Percentiles rank a stretch among this genome's conserved stretches.
phyloP scores from a whole-genome alignment of 2,888 invertebrate species.

The Sialis lutaria region DNA sequence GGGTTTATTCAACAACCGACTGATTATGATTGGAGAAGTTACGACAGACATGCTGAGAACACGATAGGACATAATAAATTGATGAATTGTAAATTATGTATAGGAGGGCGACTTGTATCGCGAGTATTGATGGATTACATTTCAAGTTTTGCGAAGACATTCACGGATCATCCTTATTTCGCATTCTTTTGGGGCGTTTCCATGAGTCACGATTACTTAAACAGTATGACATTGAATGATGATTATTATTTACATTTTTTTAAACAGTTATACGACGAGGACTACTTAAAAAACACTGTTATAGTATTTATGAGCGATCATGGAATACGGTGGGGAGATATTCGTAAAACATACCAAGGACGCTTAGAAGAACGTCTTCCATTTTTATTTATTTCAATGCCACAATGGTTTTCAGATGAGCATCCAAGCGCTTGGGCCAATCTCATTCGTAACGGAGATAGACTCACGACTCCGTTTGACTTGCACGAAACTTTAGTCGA shows the following conservation, averaged over 20 bases:
- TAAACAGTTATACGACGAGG: constrained; percentile 28
- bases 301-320: constrained; percentile 71
- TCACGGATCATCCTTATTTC: constrained; percentile 47
- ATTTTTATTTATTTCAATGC: constrained; percentile 54
- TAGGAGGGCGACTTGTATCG: constrained; percentile 50
- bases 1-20: constrained; percentile 70
- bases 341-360: constrained; percentile 70
- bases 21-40: constrained; percentile 68
- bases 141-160: constrained; percentile 38
- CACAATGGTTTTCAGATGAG: constrained; percentile 46
- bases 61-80: constrained; percentile 45
- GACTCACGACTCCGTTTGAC: constrained; percentile 74
- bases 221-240: constrained; percentile 61
- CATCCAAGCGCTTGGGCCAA: constrained; percentile 45
- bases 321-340: constrained; percentile 73
- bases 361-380: constrained; percentile 78
- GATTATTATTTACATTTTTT: constrained; percentile 40
- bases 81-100: constrained; percentile 48
- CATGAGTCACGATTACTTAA: constrained; percentile 70
- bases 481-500: constrained; percentile 63
- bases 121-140: constrained; percentile 57
- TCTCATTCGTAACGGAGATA: constrained; percentile 42
- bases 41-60: constrained; percentile 48
- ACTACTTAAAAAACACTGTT: constrained; percentile 45
- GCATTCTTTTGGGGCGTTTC: constrained; percentile 74